Evolutionary conservation across 2,797 vertebrate species (phyloP), one percentile per base, ranked within the genome.

Genomic region (Tokudaia tokunoshimensis): DNA sequence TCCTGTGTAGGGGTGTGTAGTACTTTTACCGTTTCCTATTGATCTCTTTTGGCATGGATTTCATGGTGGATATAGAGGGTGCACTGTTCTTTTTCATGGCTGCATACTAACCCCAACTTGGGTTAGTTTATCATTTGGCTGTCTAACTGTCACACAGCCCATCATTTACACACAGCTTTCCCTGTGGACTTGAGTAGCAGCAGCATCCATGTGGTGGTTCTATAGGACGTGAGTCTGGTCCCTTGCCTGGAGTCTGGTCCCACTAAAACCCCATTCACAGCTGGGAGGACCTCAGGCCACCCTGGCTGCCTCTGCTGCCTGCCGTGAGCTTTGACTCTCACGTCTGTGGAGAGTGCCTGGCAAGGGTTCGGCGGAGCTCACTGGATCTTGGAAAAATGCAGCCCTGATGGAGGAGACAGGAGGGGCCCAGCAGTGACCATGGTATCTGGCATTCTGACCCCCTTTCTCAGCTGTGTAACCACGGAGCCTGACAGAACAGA

Each of bases 51-150:
- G 37, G 13, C 15, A 52, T 22, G 22, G 15, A 57, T 5, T 47
- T 31, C 4, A 0, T 20, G 72, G 0, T 10, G 61, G 20, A 0
- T 3, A 3, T 6, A 34, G 52, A 76, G 34, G 9, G 11, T 0
- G 0, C 17, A 1, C 2, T 37, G 0, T 47, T 63, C 34, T 83
- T 94, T 34, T 84, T 57, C 37, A 19, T 10, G 83, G 17, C 87
- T 50, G 50, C 6, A 4, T 37, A 76, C 70, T 90, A 61, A 15
- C 82, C 89, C 83, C 50, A 86, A 4, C 67, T 1, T 0, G 0
- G 0, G 12, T 6, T 1, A 24, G 12, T 50, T 85, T 44, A 20
- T 19, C 15, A 3, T 41, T 57, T 47, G 0, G 12, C 3, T 19
- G 22, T 44, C 67, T 59, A 72, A 79, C 61, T 41, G 37, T 1